Base-by-base conservation (phyloP, 2,797 vertebrate genomes). In the Anabacerthia variegaticeps region DNA sequence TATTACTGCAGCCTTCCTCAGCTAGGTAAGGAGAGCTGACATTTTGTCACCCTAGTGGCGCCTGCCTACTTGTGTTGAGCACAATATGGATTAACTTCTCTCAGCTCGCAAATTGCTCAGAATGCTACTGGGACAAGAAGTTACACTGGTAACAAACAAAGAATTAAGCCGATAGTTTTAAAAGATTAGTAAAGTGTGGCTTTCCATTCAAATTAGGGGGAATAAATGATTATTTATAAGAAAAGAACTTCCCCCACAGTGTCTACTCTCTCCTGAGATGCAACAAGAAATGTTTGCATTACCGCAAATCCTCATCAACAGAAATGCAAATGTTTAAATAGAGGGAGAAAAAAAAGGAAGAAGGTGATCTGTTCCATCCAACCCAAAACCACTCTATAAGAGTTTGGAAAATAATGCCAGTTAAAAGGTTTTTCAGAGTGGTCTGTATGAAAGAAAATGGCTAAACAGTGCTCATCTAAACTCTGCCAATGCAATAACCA, bases 251-350 rank as follows among this genome's bases (percentile, higher is more conserved):
- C 41, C 43, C 41, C 46, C 43, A 9, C 20, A 9, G 23, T 37
- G 65, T 85, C 80, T 80, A 77, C 52, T 52, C 48, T 67, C n/a
- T 77, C 37, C 68, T 30, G 65, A 83, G 80, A 78, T 59, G 77
- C 90, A 79, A 34, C 37, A 36, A 73, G 68, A 81, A 32, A 5
- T 71, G 32, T 20, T 14, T 89, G 90, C 56, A 79, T 43, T 54
- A 19, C 59, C 24, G 75, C 37, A 92, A 59, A 94, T 61, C 65
- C 32, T 63, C 83, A 85, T 37, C 48, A 63, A 77, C 41, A 85
- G 85, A 80, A 82, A 82, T 65, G 65, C 59, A 80, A 87, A 82
- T 36, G 41, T 77, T 96, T 94, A 74, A 75, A 85, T 82, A 82
- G 44, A 83, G 16, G 9, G 37, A 87, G 34, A 36, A 67, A 87